These are phyloP conservation scores for Fulica atra DNA, from an alignment of 2,113 vertebrate species.

Conservation along the genomic window DNA sequence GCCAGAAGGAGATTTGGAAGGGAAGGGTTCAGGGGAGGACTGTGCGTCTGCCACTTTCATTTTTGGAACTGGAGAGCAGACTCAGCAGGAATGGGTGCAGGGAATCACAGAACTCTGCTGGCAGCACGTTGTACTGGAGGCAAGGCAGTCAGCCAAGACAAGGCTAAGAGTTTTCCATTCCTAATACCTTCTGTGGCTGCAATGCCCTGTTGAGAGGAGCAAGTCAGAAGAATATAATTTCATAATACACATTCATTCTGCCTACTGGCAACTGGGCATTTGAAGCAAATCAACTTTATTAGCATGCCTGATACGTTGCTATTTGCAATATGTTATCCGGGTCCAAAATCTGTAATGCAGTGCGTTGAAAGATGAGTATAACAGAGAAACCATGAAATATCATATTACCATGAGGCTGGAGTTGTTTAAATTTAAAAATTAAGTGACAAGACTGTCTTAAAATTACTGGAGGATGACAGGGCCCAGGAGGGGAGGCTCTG, in stretches of 20 bases:
- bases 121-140: not conserved
- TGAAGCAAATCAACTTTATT: not conserved
- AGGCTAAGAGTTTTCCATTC: not conserved
- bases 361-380: not conserved
- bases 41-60: not conserved
- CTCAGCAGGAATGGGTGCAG: not conserved
- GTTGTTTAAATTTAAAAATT: not conserved
- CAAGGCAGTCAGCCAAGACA: not conserved
- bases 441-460: not conserved
- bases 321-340: not conserved
- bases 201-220: not conserved
- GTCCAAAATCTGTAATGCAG: not conserved
- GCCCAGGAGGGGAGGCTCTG: not conserved
- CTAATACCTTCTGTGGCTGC: not conserved
- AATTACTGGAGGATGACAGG: not conserved
- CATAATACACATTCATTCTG: not conserved
- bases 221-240: not conserved
- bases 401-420: not conserved
- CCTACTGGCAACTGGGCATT: not conserved
- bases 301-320: not conserved
- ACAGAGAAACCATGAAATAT: not conserved
- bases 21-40: not conserved
- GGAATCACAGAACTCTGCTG: not conserved
- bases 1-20: not conserved
- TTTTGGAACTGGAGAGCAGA: constrained; percentile 2